phyloP scores from a whole-genome alignment of 2,888 invertebrate species.

The Elegia similella region DNA sequence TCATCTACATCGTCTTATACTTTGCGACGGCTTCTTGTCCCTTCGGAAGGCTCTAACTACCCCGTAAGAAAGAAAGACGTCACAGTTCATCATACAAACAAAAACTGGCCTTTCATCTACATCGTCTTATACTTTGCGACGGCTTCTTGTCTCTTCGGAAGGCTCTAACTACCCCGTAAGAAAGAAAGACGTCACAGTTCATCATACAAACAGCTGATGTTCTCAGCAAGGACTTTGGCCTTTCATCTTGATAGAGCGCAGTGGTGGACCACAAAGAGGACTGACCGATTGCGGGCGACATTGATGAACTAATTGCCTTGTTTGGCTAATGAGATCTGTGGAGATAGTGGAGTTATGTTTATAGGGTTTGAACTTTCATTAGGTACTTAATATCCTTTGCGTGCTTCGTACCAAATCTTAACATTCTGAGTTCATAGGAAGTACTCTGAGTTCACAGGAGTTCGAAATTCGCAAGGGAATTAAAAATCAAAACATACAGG shows the following conservation, averaged over 20 bases:
- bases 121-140: too few species aligned
- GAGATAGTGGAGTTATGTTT: neutral
- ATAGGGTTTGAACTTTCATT: too few species aligned
- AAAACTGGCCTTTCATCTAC: too few species aligned
- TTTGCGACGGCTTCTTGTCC: too few species aligned
- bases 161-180: neutral
- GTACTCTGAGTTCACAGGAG: too few species aligned
- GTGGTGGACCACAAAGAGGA: neutral
- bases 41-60: neutral
- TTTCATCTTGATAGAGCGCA: neutral
- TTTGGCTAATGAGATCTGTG: neutral
- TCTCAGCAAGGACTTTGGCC: neutral
- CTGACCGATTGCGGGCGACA: conserved; percentile 2
- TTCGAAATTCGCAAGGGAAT: too few species aligned
- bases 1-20: too few species aligned
- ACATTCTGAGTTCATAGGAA: too few species aligned
- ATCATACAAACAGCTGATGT: conserved; percentile 2
- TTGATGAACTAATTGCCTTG: neutral
- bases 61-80: neutral
- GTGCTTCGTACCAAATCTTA: too few species aligned
- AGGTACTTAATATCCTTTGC: too few species aligned
- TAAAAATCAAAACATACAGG: too few species aligned
- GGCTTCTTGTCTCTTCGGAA: too few species aligned
- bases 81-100: neutral
- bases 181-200: neutral